Evolutionary conservation across 2,797 vertebrate genomes (phyloP), one percentile per base, ranked within the genome.

Genomic region (Oreochromis grahami): DNA sequence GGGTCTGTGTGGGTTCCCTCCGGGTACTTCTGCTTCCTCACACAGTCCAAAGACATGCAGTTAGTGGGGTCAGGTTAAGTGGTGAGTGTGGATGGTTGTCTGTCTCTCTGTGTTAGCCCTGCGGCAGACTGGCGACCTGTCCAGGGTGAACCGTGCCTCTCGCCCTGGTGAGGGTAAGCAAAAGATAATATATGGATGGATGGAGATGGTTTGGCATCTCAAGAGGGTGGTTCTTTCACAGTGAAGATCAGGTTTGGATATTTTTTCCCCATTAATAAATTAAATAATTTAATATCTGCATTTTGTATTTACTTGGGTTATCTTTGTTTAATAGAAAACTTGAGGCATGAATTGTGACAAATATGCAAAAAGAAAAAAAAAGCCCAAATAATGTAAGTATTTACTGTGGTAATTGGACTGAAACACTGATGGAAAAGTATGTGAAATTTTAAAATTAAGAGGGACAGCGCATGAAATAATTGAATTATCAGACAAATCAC

Each of bases 351-450:
- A 36, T 36, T 63, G 32, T n/a, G 10, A n/a, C 17, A 7, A 60
- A n/a, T 0, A n/a, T 60, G 10, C 2, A n/a, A 63, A n/a, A 36
- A 63, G 0, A 12, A 60, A 60, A 60, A 60, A 34, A 60, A 60
- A 60, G 29, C 56, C 1, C 0, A n/a, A 60, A 60, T 60, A 60
- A 60, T n/a, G 6, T 0, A 63, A 21, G 0, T 8, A 65, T 65
- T 13, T 65, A n/a, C 38, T 65, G 19, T 38, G 34, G 4, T 38
- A 38, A 65, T 65, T 38, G 38, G 1, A 65, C 19, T 21, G 60
- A 38, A 65, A 38, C 60, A 38, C 19, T 21, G 34, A 5, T 38
- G 19, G 19, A n/a, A 38, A 65, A 38, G 0, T 8, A 8, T 21
- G 7, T 38, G 11, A 0, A 8, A 0, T 36, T 21, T 3, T 38